Conservation (phyloP, 1,140 invertebrate species). For the Diabrotica undecimpunctata region DNA sequence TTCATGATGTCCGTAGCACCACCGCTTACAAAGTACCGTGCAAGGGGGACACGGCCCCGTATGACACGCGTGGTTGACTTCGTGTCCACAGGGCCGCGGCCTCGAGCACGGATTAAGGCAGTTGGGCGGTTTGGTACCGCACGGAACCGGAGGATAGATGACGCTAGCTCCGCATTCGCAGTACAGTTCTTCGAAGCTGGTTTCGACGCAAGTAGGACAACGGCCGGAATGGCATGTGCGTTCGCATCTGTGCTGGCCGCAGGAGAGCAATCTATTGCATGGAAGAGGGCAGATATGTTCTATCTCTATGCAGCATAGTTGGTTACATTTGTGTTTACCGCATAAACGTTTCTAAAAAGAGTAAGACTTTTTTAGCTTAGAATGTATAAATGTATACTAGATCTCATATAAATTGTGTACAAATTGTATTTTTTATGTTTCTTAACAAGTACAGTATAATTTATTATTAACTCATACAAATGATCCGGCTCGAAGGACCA, state of each 20-base stretch:
- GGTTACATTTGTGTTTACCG: conserved; percentile 85
- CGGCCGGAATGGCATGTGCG: conserved; percentile 84
- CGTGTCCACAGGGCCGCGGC: conserved; percentile 75
- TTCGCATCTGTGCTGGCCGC: conserved; percentile 85
- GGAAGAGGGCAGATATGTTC: conserved; percentile 81
- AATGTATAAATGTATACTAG: background rate
- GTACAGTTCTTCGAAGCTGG: conserved; percentile 81
- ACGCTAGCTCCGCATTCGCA: conserved; percentile 88
- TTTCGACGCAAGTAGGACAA: conserved; percentile 77
- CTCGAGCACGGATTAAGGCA: conserved; percentile 77
- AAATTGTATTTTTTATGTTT: no score
- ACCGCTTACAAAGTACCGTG: conserved; percentile 67
- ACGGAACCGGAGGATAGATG: conserved; percentile 84
- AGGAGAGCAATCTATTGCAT: conserved; percentile 77
- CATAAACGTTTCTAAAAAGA: conserved; percentile 68
- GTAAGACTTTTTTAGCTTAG: background rate
- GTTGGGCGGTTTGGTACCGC: conserved; percentile 78
- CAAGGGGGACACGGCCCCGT: conserved; percentile 87
- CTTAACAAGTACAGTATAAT: no score
- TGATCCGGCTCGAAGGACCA: no score
- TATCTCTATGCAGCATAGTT: conserved; percentile 78
- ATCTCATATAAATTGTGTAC: no score
- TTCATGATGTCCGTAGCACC: conserved; percentile 88
- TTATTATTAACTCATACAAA: no score
- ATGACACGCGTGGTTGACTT: conserved; percentile 75